Conservation (phyloP, 2,113 vertebrate genomes). For the Myotis lucifugus region DNA sequence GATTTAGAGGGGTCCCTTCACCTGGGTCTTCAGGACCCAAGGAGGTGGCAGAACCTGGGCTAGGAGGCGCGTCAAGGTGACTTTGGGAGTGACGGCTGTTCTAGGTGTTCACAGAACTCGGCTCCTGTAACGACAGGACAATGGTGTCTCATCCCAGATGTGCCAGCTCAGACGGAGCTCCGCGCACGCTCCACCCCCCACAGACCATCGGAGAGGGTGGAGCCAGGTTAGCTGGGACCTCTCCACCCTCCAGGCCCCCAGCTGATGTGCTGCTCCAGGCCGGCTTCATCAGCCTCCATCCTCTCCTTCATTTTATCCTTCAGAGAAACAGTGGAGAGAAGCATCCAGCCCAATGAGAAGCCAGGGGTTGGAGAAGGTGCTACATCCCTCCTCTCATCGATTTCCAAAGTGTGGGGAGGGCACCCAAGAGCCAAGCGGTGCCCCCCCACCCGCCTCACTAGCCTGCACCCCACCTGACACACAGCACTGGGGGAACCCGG, state of each 20-base stretch:
- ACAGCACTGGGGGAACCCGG: background rate
- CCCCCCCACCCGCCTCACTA: background rate
- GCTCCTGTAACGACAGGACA: constrained; percentile 25
- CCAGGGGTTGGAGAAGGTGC: constrained; percentile 70
- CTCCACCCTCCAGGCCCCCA: background rate
- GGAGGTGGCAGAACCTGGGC: constrained; percentile 28
- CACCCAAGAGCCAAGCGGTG: background rate
- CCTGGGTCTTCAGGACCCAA: constrained; percentile 46
- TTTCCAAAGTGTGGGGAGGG: constrained; percentile 7
- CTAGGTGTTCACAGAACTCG: background rate
- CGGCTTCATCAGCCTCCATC: background rate
- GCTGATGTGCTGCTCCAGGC: background rate
- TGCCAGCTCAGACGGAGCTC: background rate
- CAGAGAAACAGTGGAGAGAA: constrained; percentile 48
- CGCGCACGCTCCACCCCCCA: background rate
- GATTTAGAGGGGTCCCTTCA: background rate
- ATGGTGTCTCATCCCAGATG: background rate
- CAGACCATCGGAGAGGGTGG: background rate
- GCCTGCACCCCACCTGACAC: background rate
- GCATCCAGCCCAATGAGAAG: background rate
- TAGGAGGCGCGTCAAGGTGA: constrained; percentile 11
- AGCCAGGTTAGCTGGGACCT: background rate
- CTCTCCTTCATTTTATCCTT: background rate
- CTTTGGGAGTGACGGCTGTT: background rate
- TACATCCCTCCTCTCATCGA: constrained; percentile 4